Evolutionary conservation across 2,113 vertebrate genomes (phyloP).

Genomic region (Gallinago media): DNA sequence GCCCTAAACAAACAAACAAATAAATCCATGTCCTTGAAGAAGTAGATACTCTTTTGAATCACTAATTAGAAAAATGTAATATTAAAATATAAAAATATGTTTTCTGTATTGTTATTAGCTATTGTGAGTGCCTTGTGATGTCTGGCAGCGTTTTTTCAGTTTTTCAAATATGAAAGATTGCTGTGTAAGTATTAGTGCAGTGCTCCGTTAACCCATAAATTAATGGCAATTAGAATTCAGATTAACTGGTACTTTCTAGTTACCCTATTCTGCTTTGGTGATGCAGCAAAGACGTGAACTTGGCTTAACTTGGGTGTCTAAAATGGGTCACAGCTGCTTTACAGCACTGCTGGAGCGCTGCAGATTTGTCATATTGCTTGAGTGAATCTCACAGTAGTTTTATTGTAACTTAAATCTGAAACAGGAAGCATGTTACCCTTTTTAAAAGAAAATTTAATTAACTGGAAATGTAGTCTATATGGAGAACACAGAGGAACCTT

Average conservation of each 20-base stretch:
- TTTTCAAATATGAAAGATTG: neutral
- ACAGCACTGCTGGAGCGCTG: neutral
- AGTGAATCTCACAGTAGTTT: neutral
- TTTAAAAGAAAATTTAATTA: neutral
- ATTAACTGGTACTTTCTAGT: neutral
- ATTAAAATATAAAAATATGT: neutral
- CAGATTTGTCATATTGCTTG: neutral
- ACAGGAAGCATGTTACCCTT: neutral
- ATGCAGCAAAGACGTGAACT: neutral
- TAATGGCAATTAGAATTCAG: neutral
- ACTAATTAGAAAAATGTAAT: neutral
- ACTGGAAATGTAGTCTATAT: neutral
- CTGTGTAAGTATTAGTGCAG: neutral
- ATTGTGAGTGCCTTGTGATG: neutral
- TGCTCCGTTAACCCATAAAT: neutral
- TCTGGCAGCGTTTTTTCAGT: neutral
- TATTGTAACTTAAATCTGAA: neutral
- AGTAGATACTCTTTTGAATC: neutral
- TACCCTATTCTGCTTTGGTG: neutral
- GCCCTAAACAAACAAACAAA: neutral
- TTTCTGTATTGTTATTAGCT: neutral
- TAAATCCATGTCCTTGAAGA: neutral
- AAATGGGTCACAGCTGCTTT: neutral
- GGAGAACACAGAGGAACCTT: neutral
- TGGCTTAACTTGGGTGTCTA: neutral